Conservation (phyloP, 2,888 invertebrate species). For the Philaethria dido region DNA sequence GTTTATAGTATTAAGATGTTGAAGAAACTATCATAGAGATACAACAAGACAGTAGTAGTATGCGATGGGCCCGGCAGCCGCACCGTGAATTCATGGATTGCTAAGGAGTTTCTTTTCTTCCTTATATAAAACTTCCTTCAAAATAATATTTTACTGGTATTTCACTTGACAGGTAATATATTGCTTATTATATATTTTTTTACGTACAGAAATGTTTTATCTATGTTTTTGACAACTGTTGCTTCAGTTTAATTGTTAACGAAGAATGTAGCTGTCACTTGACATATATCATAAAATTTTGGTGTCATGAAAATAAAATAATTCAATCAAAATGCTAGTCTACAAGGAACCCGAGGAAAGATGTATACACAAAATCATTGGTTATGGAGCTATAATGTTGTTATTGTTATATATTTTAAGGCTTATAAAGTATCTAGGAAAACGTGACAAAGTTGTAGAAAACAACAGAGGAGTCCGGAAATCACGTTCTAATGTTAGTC, state of each 20-base stretch:
- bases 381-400: slow-evolving; percentile 51
- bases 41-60: no score
- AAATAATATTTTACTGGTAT: no score
- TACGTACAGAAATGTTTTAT: background rate
- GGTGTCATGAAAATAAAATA: slow-evolving; percentile 13
- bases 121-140: no score
- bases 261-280: slow-evolving; percentile 1
- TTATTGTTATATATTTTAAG: slow-evolving; percentile 54
- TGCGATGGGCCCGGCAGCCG: no score
- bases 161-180: no score
- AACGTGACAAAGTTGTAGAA: slow-evolving; percentile 27
- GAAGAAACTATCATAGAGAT: no score
- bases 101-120: no score
- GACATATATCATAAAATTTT: background rate
- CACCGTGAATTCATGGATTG: no score
- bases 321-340: slow-evolving; percentile 54
- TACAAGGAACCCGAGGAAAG: slow-evolving; percentile 54
- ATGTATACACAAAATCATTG: slow-evolving; percentile 50
- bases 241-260: background rate
- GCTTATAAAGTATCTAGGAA: slow-evolving; percentile 49
- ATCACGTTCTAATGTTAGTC: slow-evolving; percentile 6
- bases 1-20: no score
- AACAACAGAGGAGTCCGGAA: slow-evolving; percentile 12
- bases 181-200: no score
- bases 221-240: background rate